Evolutionary conservation across 2,797 vertebrate species (phyloP), one percentile per base, ranked within the genome.

Genomic region (Chrosomus eos): DNA sequence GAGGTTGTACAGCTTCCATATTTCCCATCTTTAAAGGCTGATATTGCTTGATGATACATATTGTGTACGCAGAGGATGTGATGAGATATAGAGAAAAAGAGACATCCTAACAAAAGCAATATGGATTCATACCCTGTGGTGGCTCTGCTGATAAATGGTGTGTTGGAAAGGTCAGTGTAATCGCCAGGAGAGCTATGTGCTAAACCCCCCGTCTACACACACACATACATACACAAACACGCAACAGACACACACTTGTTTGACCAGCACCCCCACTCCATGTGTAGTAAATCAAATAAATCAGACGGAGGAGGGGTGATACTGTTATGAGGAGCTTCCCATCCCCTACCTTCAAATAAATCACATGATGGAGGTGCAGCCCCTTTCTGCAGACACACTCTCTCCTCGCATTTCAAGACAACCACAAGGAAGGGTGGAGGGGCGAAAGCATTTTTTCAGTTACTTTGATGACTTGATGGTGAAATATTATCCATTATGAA

Each of bases 11-110:
- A n/a, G 88, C 90, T 87, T 93, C 91, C 92, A 93, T 93, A 92
- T 92, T 92, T 92, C 91, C 93, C 93, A 90, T 90, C 81, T 90
- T 93, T 93, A 84, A 40, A 51, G 16, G 84, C 71, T 71, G 78
- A 81, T 14, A 31, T 55, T 62, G 36, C 72, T 87, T 83, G n/a
- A 4, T 19, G 21, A 68, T 67, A 51, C 62, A 78, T 76, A 60
- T 48, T 71, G 62, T 51, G 55, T 55, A 85, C 43, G 45, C 45
- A 16, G 28, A 85, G 74, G 64, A 53, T 9, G n/a, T 36, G 67
- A 67, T 28, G 19, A 21, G 48, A 77, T 28, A 77, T 14, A 28
- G 18, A 26, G 82, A 71, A 45, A 80, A 80, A 82, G 40, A 67
- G 51, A 84, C 53, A 48, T 83, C n/a, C 33, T 68, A 80, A 86